Evolutionary conservation across 2,113 vertebrate genomes (phyloP).

Genomic region (Suncus etruscus): DNA sequence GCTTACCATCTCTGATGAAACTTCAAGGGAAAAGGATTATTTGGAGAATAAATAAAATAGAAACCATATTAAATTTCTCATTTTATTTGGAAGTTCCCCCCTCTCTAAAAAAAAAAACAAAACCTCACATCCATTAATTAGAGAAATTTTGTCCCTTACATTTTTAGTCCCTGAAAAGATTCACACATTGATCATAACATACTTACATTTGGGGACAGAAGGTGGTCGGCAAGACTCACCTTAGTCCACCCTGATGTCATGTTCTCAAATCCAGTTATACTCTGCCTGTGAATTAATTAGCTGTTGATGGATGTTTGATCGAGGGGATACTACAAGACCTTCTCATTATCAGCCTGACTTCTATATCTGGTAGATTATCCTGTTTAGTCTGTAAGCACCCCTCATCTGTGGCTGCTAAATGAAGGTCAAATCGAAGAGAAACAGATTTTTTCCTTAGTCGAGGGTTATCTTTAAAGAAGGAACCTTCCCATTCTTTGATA

Average conservation of each 20-base stretch:
- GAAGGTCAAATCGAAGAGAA: slow-evolving; percentile 97
- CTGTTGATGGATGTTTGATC: slow-evolving; percentile 88
- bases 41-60: slow-evolving; percentile 79
- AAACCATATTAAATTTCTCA: slow-evolving; percentile 64
- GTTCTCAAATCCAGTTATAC: slow-evolving; percentile 33
- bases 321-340: slow-evolving; percentile 95
- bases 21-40: slow-evolving; percentile 72
- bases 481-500: slow-evolving; percentile 98
- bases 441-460: slow-evolving; percentile 97
- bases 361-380: slow-evolving; percentile 94
- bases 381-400: slow-evolving; percentile 90
- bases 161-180: slow-evolving; percentile 20
- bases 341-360: slow-evolving; percentile 97
- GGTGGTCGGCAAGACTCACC: background rate
- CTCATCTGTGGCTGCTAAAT: slow-evolving; percentile 93
- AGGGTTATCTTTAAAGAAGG: slow-evolving; percentile 98
- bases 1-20: slow-evolving; percentile 61
- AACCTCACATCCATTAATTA: slow-evolving; percentile 57
- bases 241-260: slow-evolving; percentile 39
- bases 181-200: background rate
- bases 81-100: slow-evolving; percentile 59
- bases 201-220: slow-evolving; percentile 60
- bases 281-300: slow-evolving; percentile 61
- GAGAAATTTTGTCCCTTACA: slow-evolving; percentile 44
- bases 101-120: slow-evolving; percentile 53